Percentiles rank a stretch among this genome's conserved stretches.
These are phyloP conservation scores for Caenorhabditis plicata DNA, from an alignment of 2,888 invertebrate genomes.

Conservation along the genomic window DNA sequence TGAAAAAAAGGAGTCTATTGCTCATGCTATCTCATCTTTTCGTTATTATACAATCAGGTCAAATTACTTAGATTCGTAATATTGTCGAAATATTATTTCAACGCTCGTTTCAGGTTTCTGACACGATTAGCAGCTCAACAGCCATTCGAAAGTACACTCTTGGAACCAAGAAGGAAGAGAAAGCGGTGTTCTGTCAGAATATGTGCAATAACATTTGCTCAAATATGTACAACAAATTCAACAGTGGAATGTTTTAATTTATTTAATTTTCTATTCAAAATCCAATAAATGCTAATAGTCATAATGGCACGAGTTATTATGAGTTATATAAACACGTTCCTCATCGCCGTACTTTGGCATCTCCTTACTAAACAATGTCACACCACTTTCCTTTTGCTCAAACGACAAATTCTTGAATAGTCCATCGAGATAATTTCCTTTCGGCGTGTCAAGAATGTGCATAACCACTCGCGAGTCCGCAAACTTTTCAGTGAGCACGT, in stretches of 20 bases:
- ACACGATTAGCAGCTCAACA: slow-evolving; percentile 25
- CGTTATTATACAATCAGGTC: too few relatives aligned
- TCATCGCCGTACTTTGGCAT: slow-evolving; percentile 12
- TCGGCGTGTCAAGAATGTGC: slow-evolving; percentile 22
- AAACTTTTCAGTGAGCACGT: slow-evolving; percentile 15
- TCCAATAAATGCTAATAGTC: too few relatives aligned
- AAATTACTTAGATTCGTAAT: too few relatives aligned
- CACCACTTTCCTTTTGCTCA: slow-evolving; percentile 14
- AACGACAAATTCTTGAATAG: slow-evolving; percentile 20
- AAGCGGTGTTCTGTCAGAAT: slow-evolving; percentile 26
- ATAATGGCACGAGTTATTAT: slow-evolving; percentile 33
- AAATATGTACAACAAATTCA: slow-evolving; percentile 22
- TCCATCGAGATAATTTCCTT: slow-evolving; percentile 13
- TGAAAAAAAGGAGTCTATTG: too few relatives aligned
- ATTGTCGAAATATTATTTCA: too few relatives aligned
- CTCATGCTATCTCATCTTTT: too few relatives aligned
- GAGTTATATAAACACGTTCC: slow-evolving; percentile 20
- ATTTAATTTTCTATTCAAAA: too few relatives aligned
- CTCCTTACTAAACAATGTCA: slow-evolving; percentile 17
- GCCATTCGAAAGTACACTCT: slow-evolving; percentile 19
- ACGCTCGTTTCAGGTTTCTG: slow-evolving; percentile 19
- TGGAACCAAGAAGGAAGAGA: slow-evolving; percentile 26
- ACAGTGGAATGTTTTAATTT: too few relatives aligned
- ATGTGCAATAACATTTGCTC: slow-evolving; percentile 30
- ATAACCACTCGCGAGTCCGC: slow-evolving; percentile 18